These are phyloP conservation scores for Antheraea mylitta DNA, from an alignment of 1,140 invertebrate genomes.

Conservation along the genomic window DNA sequence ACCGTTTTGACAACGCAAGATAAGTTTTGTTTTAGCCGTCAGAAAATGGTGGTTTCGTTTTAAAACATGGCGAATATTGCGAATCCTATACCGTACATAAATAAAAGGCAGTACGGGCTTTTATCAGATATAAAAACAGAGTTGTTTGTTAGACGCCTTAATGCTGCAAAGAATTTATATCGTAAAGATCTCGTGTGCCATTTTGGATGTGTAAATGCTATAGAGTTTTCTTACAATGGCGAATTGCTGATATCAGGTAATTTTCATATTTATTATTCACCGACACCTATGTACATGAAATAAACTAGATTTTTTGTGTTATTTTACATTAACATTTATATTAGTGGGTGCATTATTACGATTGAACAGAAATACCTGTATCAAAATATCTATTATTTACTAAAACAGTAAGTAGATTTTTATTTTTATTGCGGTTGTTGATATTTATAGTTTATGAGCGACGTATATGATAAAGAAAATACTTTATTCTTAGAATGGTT, in stretches of 20 bases:
- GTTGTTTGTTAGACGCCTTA: slow-evolving; percentile 82
- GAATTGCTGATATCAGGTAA: slow-evolving; percentile 93
- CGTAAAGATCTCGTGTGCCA: slow-evolving; percentile 92
- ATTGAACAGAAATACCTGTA: no score
- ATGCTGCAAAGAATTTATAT: slow-evolving; percentile 86
- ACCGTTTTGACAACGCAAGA: slow-evolving; percentile 24
- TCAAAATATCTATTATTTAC: no score
- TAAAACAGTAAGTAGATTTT: no score
- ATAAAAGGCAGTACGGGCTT: slow-evolving; percentile 61
- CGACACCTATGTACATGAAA: neutral
- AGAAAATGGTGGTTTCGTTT: slow-evolving; percentile 63
- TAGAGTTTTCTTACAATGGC: slow-evolving; percentile 95
- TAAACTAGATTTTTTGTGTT: neutral
- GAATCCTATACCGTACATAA: slow-evolving; percentile 60
- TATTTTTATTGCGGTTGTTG: no score
- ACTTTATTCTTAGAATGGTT: no score
- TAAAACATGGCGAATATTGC: slow-evolving; percentile 70
- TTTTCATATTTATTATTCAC: slow-evolving; percentile 9
- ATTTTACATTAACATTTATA: neutral
- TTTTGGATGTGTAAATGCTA: slow-evolving; percentile 97
- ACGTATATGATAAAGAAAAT: no score
- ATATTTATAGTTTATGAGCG: no score
- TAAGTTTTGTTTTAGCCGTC: slow-evolving; percentile 47
- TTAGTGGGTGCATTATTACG: no score
- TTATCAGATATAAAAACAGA: slow-evolving; percentile 57